Conservation (phyloP, 2,113 vertebrate genomes). For the Toxotes chatareus region DNA sequence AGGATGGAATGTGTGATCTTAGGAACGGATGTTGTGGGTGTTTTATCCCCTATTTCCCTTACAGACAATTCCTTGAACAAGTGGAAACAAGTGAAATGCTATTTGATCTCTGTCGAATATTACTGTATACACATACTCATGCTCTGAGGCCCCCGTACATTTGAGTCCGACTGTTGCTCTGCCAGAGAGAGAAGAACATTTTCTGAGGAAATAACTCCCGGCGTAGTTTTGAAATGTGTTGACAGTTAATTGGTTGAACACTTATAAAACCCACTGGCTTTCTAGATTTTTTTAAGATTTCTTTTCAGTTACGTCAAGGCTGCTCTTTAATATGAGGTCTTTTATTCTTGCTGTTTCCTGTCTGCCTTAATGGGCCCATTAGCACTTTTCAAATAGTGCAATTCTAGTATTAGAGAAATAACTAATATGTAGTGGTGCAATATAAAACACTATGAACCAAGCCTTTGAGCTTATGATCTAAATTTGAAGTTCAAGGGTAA, state of each 20-base stretch:
- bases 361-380: slow-evolving; percentile 71
- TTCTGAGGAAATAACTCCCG: slow-evolving; percentile 42
- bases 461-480: slow-evolving; percentile 5
- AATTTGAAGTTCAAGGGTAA: slow-evolving; percentile 69
- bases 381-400: slow-evolving; percentile 61
- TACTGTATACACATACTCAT: slow-evolving; percentile 62
- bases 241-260: slow-evolving; percentile 61
- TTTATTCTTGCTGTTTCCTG: slow-evolving; percentile 75
- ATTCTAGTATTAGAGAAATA: slow-evolving; percentile 58
- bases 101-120: slow-evolving; percentile 80
- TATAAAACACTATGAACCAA: slow-evolving; percentile 30
- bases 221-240: slow-evolving; percentile 62
- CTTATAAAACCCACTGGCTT: slow-evolving; percentile 31
- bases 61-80: slow-evolving; percentile 81
- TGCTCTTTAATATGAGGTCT: slow-evolving; percentile 49
- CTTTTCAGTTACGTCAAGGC: slow-evolving; percentile 29
- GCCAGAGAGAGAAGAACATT: slow-evolving; percentile 49
- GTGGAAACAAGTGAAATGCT: slow-evolving; percentile 83
- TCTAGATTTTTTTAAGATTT: slow-evolving; percentile 23
- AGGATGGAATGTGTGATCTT: slow-evolving; percentile 81
- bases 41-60: slow-evolving; percentile 81
- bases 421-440: slow-evolving; percentile 11
- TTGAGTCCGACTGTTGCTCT: slow-evolving; percentile 33
- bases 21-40: slow-evolving; percentile 83
- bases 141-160: slow-evolving; percentile 55